These are phyloP conservation scores for Rhabdophis nuchalis DNA, from an alignment of 2,797 vertebrate species.

Conservation along the genomic window DNA sequence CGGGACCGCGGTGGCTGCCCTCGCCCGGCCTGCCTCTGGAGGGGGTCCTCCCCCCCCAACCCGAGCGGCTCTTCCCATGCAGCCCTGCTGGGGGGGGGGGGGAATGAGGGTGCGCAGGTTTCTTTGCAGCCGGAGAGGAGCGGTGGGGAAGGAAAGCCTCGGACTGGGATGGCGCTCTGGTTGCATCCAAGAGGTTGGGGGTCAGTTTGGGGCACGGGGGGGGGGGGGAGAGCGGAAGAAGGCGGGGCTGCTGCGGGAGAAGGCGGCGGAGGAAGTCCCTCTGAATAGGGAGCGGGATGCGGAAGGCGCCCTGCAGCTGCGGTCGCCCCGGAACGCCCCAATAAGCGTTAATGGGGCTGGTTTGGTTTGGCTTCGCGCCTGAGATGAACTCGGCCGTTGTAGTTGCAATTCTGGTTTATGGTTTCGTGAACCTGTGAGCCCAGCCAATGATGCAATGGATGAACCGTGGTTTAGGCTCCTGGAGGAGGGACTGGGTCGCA, in stretches of 20 bases:
- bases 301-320: background rate
- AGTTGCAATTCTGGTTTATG: background rate
- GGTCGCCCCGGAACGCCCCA: background rate
- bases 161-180: rapidly evolving
- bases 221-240: background rate
- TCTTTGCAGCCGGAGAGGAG: background rate
- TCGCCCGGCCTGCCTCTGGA: background rate
- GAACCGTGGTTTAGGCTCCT: background rate
- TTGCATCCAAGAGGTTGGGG: background rate
- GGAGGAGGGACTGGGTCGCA: background rate
- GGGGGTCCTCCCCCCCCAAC: no score
- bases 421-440: background rate
- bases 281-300: background rate
- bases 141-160: background rate
- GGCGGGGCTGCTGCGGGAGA: background rate
- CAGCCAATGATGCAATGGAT: background rate
- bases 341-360: background rate
- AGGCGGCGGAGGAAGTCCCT: background rate
- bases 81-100: background rate
- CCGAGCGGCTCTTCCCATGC: background rate
- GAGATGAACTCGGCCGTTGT: background rate
- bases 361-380: background rate
- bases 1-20: background rate
- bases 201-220: background rate
- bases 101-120: no score